Evolutionary conservation across 2,797 vertebrate genomes (phyloP).

Genomic region (Acanthopagrus latus): DNA sequence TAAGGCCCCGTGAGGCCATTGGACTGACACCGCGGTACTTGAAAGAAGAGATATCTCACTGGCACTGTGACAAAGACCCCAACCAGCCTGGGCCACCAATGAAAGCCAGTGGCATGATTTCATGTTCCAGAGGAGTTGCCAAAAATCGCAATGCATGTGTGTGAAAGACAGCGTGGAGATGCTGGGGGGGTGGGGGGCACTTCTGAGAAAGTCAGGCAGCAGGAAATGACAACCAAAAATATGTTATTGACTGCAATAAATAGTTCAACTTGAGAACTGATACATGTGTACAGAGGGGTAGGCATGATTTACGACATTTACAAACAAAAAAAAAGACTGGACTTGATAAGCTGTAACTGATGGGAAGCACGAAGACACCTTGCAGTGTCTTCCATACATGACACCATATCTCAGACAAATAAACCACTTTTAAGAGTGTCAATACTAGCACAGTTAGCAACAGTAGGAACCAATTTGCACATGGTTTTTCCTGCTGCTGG

Average conservation of each 20-base stretch:
- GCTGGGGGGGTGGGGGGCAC: slow-evolving; percentile 26
- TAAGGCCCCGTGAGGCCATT: slow-evolving; percentile 56
- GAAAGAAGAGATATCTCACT: slow-evolving; percentile 77
- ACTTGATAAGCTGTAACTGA: slow-evolving; percentile 23
- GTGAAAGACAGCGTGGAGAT: slow-evolving; percentile 49
- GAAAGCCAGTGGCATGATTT: slow-evolving; percentile 73
- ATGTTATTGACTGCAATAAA: slow-evolving; percentile 64
- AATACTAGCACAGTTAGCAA: slow-evolving; percentile 1
- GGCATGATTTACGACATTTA: slow-evolving; percentile 63
- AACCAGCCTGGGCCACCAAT: slow-evolving; percentile 50
- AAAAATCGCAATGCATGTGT: slow-evolving; percentile 63
- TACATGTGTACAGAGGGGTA: slow-evolving; percentile 46
- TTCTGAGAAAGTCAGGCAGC: slow-evolving; percentile 57
- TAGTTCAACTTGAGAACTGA: slow-evolving; percentile 50
- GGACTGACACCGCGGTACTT: slow-evolving; percentile 57
- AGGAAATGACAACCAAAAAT: slow-evolving; percentile 65
- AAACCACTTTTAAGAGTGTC: slow-evolving; percentile 24
- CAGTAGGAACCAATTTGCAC: slow-evolving; percentile 31
- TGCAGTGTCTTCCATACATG: slow-evolving; percentile 12
- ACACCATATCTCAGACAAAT: slow-evolving; percentile 11
- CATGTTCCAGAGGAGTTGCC: slow-evolving; percentile 78
- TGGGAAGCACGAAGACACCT: not conserved
- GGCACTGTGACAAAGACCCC: slow-evolving; percentile 73
- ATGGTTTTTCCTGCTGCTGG: slow-evolving; percentile 35
- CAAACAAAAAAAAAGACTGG: slow-evolving; percentile 44